Conservation (phyloP, 2,113 vertebrate species). For the Paramisgurnus dabryanus region DNA sequence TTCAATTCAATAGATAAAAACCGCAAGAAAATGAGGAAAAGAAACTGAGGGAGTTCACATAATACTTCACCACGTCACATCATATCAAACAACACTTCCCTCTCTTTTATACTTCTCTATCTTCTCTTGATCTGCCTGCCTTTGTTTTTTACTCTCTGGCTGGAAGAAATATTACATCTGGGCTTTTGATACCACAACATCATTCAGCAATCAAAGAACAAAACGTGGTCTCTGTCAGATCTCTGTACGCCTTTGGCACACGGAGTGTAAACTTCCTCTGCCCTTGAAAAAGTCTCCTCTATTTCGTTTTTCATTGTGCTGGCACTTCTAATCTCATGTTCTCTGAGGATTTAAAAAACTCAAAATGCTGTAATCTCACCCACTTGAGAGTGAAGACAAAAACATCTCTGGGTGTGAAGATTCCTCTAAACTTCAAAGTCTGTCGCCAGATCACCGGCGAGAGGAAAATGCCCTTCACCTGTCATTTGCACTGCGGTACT, state of each 20-base stretch:
- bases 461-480: slow-evolving; percentile 30
- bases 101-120: background rate
- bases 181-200: slow-evolving; percentile 14
- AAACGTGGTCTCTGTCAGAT: slow-evolving; percentile 15
- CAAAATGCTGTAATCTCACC: slow-evolving; percentile 19
- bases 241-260: background rate
- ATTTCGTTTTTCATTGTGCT: slow-evolving; percentile 9
- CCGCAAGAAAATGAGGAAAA: background rate
- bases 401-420: slow-evolving; percentile 4
- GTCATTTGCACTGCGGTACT: slow-evolving; percentile 8
- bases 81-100: slow-evolving; percentile 1
- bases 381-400: slow-evolving; percentile 10
- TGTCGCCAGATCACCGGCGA: slow-evolving; percentile 14
- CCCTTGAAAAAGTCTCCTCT: slow-evolving; percentile 15
- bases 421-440: slow-evolving; percentile 31
- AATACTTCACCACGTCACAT: slow-evolving; percentile 7
- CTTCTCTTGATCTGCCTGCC: background rate
- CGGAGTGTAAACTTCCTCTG: background rate
- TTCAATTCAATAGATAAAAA: too few species aligned
- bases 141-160: background rate
- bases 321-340: slow-evolving; percentile 15
- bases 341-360: slow-evolving; percentile 17
- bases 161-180: slow-evolving; percentile 1
- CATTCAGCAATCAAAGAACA: background rate
- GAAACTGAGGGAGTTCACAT: background rate